phyloP scores from a whole-genome alignment of 2,888 invertebrate genomes.

The Osmoderma eremita region DNA sequence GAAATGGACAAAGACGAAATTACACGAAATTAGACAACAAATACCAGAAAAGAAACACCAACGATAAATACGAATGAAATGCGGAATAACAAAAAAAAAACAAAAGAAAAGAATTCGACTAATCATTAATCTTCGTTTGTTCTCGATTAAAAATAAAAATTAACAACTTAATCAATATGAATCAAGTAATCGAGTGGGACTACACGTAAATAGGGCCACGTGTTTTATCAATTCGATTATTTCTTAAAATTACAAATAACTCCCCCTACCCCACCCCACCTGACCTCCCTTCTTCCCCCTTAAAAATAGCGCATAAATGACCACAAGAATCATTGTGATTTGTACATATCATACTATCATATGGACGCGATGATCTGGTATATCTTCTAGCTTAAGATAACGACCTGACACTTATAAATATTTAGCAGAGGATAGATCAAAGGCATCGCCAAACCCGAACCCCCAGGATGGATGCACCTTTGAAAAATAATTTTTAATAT shows the following conservation, averaged over 20 bases:
- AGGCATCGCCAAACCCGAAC: constrained; percentile 35
- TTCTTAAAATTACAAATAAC: constrained; percentile 8
- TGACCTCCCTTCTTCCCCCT: no score
- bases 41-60: background rate
- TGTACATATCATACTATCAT: constrained; percentile 55
- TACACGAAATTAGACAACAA: background rate
- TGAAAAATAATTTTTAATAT: constrained; percentile 38
- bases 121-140: constrained; percentile 7
- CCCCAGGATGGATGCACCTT: constrained; percentile 33
- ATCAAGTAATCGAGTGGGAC: constrained; percentile 29
- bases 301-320: constrained; percentile 24
- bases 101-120: background rate
- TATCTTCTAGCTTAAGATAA: constrained; percentile 54
- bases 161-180: background rate
- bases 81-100: background rate
- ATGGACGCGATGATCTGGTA: constrained; percentile 25
- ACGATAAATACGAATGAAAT: background rate
- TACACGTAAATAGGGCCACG: constrained; percentile 38
- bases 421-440: constrained; percentile 49
- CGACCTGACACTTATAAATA: constrained; percentile 62
- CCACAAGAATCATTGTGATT: constrained; percentile 56
- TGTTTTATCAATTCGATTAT: constrained; percentile 19
- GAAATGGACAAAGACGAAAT: background rate
- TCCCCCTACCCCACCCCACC: no score
- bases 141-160: constrained; percentile 5